Base-by-base conservation (phyloP, 2,888 invertebrate genomes). In the Tuta absoluta region DNA sequence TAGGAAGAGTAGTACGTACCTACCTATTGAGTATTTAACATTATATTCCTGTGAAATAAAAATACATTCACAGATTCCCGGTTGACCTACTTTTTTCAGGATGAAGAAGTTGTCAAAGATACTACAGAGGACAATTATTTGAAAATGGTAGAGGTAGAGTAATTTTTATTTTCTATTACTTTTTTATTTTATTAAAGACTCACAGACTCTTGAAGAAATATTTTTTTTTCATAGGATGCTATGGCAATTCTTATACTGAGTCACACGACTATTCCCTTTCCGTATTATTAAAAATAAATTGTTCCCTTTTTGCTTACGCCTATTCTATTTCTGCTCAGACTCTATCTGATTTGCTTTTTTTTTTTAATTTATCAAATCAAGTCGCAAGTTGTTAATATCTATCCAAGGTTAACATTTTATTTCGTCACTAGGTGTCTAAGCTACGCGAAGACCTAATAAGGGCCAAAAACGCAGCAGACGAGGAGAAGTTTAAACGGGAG, bases 391-490 rank as follows among this genome's bases (percentile, higher is more conserved):
- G 21, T n/a, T 49, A 7, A 49, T 49, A 49, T 49, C n/a, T 7
- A 19, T 49, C n/a, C 19, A 14, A n/a, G n/a, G 17, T 17, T 8
- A 7, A 4, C 4, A 49, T 49, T 49, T 53, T 21, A 51, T 53
- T n/a, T 5, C 23, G 3, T 23, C 24, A 4, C 12, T 33, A 89
- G 89, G 67, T 85, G 56, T 63, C 72, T 2, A 83, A 78, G 67
- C 78, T 90, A 19, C 84, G 82, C 0, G 86, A 86, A 64, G 88
- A 89, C 51, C 69, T 89, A 37, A 78, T 81, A 10, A 78, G 74
- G 67, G 85, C 87, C 0, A 87, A 82, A 70, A 83, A 79, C 51
- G 67, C 71, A 1, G 87, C 85, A 4, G 87, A 86, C 0, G 81
- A 87, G 62, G 90, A 89, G 70, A 75, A 79, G 60, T 72, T 77